Evolutionary conservation across 1,140 invertebrate species (phyloP).

Genomic region (Leptonema lineaticorne): DNA sequence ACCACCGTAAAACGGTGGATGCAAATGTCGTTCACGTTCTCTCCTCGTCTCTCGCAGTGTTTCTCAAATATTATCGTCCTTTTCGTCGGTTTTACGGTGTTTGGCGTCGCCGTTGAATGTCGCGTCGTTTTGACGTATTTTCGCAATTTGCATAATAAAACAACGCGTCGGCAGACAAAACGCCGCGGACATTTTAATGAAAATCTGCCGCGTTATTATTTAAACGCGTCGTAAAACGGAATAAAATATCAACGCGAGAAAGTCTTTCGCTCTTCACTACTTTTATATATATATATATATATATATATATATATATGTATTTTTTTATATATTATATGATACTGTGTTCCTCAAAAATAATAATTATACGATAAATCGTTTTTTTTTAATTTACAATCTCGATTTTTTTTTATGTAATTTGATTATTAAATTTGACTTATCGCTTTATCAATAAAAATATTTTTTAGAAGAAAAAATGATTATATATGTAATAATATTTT

Average conservation of each 20-base stretch:
- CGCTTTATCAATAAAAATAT: too few species aligned
- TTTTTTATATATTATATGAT: neutral
- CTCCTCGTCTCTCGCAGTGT: neutral
- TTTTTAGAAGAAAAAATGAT: too few species aligned
- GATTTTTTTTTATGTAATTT: too few species aligned
- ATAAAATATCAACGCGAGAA: conserved; percentile 14
- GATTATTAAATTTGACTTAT: too few species aligned
- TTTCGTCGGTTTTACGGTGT: conserved; percentile 8
- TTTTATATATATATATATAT: neutral
- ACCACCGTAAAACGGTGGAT: too few species aligned
- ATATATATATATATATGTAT: neutral
- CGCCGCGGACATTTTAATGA: conserved; percentile 38
- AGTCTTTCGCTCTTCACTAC: too few species aligned
- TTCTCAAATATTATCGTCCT: neutral
- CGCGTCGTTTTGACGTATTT: conserved; percentile 34
- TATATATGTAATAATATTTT: too few species aligned
- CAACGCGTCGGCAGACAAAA: neutral
- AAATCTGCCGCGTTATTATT: conserved; percentile 34
- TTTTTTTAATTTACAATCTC: too few species aligned
- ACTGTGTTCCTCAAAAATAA: too few species aligned
- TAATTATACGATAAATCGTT: too few species aligned
- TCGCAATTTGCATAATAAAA: conserved; percentile 40
- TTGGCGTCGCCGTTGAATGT: neutral
- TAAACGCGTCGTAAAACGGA: conserved; percentile 12
- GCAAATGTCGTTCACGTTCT: too few species aligned